A percentile compares a stretch with the other conserved stretches of the same genome.
phyloP scores from a whole-genome alignment of 2,797 vertebrate genomes.

The Choloepus didactylus region DNA sequence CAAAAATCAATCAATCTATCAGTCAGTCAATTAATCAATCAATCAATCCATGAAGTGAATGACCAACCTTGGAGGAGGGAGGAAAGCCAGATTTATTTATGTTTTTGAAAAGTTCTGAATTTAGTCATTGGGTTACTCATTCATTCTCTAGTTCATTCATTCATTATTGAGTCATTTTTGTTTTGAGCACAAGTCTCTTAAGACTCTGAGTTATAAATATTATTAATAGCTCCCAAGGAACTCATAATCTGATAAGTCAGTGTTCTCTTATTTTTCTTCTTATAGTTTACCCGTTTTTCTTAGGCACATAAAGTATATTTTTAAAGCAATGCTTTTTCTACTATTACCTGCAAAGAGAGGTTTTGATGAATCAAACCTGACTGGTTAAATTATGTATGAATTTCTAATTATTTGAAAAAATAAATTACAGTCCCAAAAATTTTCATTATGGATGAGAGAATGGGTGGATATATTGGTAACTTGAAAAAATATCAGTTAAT shows the following conservation, averaged over 20 bases:
- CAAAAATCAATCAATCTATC: background rate
- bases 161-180: background rate
- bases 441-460: background rate
- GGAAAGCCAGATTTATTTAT: background rate
- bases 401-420: conserved; percentile 28
- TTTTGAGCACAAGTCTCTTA: background rate
- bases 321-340: background rate
- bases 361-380: background rate
- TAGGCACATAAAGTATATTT: background rate
- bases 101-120: background rate
- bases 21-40: background rate
- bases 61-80: background rate
- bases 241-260: background rate
- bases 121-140: background rate
- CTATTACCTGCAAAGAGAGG: background rate
- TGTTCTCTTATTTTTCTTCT: background rate
- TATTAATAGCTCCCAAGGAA: background rate
- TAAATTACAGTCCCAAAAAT: background rate
- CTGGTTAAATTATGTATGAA: background rate
- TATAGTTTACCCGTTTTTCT: background rate
- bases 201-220: background rate
- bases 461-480: background rate
- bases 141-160: background rate
- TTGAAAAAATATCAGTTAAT: background rate
- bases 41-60: background rate